These are phyloP conservation scores for Baronia brevicornis DNA, from an alignment of 2,888 invertebrate species.

Conservation along the genomic window DNA sequence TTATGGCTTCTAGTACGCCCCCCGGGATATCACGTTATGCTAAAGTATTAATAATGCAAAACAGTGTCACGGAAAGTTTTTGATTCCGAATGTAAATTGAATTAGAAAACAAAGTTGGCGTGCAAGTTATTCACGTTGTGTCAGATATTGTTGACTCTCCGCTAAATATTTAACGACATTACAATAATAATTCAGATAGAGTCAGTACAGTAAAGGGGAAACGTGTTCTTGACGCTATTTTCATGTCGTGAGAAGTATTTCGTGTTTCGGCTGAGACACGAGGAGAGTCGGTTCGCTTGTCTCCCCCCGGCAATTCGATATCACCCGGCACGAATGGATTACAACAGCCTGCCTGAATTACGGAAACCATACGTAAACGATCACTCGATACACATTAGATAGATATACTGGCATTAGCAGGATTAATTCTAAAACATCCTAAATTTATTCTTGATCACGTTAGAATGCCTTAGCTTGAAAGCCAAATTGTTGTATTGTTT, in stretches of 20 bases:
- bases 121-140: constrained; percentile 51
- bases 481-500: no score
- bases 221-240: constrained; percentile 2
- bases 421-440: constrained; percentile 60
- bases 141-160: constrained; percentile 47
- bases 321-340: constrained; percentile 58
- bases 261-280: constrained; percentile 32
- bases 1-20: constrained; percentile 73
- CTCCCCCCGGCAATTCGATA: constrained; percentile 63
- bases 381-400: constrained; percentile 58
- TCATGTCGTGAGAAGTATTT: constrained; percentile 16
- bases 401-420: constrained; percentile 57
- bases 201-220: not conserved
- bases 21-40: constrained; percentile 68
- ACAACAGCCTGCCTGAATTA: constrained; percentile 65
- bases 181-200: constrained; percentile 1
- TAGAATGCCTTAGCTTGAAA: no score
- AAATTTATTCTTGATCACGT: constrained; percentile 47
- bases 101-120: constrained; percentile 70
- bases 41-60: constrained; percentile 75
- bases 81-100: constrained; percentile 73
- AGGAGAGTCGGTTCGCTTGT: constrained; percentile 39
- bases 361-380: constrained; percentile 67
- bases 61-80: constrained; percentile 75
- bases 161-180: constrained; percentile 48